Conservation (phyloP, 23 tunicate species). For the Aplidium turbinatum region DNA sequence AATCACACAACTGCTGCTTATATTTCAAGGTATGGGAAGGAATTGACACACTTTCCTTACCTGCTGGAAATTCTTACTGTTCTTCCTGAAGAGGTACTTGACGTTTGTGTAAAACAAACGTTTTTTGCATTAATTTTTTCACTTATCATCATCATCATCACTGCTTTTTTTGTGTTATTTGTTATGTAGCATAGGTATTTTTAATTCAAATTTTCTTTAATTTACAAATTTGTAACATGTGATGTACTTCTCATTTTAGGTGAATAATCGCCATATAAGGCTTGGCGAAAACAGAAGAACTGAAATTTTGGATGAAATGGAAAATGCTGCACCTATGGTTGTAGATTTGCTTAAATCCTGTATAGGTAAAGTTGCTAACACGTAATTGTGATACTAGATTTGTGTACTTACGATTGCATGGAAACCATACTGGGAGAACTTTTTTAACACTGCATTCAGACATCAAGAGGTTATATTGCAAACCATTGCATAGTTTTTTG, state of each 20-base stretch:
- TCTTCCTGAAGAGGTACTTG: conserved; percentile 95
- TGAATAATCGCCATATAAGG: conserved; percentile 65
- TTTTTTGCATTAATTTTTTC: too few relatives aligned
- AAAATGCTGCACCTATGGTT: conserved; percentile 91
- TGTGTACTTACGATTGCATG: too few relatives aligned
- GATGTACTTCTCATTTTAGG: conserved; percentile 39
- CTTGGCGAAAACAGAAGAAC: conserved; percentile 83
- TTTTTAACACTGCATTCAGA: too few relatives aligned
- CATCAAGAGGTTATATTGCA: too few relatives aligned
- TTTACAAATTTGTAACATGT: neutral
- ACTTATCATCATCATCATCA: too few relatives aligned
- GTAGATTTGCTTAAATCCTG: conserved; percentile 81
- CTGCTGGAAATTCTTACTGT: conserved; percentile 83
- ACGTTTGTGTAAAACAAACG: too few relatives aligned
- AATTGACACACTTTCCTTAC: conserved; percentile 58
- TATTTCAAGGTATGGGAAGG: conserved; percentile 77
- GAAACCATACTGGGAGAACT: too few relatives aligned
- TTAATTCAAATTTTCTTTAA: neutral
- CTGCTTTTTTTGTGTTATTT: too few relatives aligned
- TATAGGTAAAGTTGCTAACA: conserved; percentile 48
- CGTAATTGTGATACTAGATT: too few relatives aligned
- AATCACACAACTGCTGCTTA: too few relatives aligned
- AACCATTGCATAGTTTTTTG: neutral
- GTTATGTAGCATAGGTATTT: too few relatives aligned
- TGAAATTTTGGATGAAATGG: conserved; percentile 93